These are phyloP conservation scores for Diachasmimorpha longicaudata DNA, from an alignment of 1,140 invertebrate genomes.

Conservation along the genomic window DNA sequence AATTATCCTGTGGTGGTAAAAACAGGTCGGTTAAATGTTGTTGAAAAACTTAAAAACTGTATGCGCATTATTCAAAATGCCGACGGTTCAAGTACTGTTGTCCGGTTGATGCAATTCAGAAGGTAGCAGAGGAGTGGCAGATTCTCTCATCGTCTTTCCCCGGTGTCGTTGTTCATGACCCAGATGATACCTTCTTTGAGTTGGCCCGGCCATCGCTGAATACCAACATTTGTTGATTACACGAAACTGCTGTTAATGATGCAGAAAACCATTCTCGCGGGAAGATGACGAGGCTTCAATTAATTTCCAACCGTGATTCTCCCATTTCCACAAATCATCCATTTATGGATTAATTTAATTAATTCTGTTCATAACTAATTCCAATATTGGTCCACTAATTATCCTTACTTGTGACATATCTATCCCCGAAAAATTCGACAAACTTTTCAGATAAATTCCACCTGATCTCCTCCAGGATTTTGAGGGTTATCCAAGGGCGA, in stretches of 20 bases:
- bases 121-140: background rate
- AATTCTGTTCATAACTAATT: background rate
- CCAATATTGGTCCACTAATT: background rate
- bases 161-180: constrained; percentile 5
- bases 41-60: too few relatives aligned
- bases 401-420: too few relatives aligned
- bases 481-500: too few relatives aligned
- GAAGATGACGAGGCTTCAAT: constrained; percentile 8
- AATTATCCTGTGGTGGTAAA: too few relatives aligned
- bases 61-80: background rate
- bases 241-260: constrained; percentile 19
- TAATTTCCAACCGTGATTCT: background rate
- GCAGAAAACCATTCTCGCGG: background rate
- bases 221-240: constrained; percentile 11
- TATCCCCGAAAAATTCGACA: too few relatives aligned
- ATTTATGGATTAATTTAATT: background rate
- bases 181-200: constrained; percentile 11
- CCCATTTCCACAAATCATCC: background rate
- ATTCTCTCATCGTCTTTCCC: background rate
- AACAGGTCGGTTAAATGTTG: too few relatives aligned
- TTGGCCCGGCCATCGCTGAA: background rate
- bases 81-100: background rate
- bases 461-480: too few relatives aligned
- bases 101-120: background rate
- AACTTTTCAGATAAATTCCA: too few relatives aligned